A percentile compares a stretch with the other conserved stretches of the same genome.
These are phyloP conservation scores for Drosophila maculinotata DNA, from an alignment of 2,888 invertebrate species.

Conservation along the genomic window DNA sequence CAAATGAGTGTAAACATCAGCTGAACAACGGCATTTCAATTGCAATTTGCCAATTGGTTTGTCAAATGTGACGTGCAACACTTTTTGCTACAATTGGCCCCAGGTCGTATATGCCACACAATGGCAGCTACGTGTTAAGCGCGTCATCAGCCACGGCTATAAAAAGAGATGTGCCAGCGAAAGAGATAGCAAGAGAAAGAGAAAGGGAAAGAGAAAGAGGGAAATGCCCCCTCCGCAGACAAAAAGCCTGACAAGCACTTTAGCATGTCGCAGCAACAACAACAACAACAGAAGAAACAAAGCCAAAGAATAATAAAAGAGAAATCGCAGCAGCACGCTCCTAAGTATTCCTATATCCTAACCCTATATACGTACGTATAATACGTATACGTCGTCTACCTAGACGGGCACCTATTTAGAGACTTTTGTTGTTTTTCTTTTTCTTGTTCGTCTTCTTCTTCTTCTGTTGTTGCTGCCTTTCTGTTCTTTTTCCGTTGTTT, in stretches of 20 bases:
- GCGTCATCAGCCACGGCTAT: slow-evolving; percentile 67
- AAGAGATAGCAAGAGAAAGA: slow-evolving; percentile 17
- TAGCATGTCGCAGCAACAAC: slow-evolving; percentile 66
- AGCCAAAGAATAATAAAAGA: slow-evolving; percentile 47
- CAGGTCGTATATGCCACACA: slow-evolving; percentile 72
- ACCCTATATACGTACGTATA: slow-evolving; percentile 25
- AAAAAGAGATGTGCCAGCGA: slow-evolving; percentile 1
- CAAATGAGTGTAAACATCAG: slow-evolving; percentile 15
- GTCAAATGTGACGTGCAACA: slow-evolving; percentile 38
- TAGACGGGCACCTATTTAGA: slow-evolving; percentile 68
- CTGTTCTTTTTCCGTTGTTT: slow-evolving; percentile 40
- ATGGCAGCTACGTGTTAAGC: slow-evolving; percentile 78
- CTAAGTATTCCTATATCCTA: slow-evolving; percentile 42
- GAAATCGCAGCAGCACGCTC: slow-evolving; percentile 41
- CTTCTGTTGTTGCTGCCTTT: slow-evolving; percentile 31
- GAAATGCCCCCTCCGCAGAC: slow-evolving; percentile 50
- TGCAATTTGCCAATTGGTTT: slow-evolving; percentile 62
- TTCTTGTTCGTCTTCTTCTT: slow-evolving; percentile 12
- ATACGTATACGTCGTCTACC: slow-evolving; percentile 7
- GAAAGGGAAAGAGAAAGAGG: slow-evolving; percentile 17
- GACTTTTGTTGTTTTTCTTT: slow-evolving; percentile 22
- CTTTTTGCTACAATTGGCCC: slow-evolving; percentile 46
- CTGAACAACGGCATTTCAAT: slow-evolving; percentile 30
- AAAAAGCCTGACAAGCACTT: slow-evolving; percentile 81
- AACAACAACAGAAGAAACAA: slow-evolving; percentile 45